Evolutionary conservation across 2,888 invertebrate species (phyloP), one percentile per base, ranked within the genome.

Genomic region (Chrysolina americana): DNA sequence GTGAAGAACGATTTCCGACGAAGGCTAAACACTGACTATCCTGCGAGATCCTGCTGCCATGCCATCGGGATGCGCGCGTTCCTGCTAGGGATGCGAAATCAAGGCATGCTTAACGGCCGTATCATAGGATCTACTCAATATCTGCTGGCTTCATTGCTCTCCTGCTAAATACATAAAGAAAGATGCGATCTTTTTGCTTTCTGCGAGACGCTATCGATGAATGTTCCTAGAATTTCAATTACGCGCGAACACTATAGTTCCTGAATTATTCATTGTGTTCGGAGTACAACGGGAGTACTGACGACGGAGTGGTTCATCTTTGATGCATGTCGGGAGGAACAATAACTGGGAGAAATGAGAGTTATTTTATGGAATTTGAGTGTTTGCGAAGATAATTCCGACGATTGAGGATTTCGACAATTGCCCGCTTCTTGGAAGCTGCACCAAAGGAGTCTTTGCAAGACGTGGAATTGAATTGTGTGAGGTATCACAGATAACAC

Each of bases 11-110:
- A 70, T 78, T 78, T 79, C 81, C 82, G 81, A 77, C 83, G 79
- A 83, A 80, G 80, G 82, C 80, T 82, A 81, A 83, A 84, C 84
- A 85, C 84, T 81, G 82, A 85, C 85, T 85, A 82, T 80, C 83
- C 81, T 81, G 82, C 80, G 75, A 79, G 79, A 79, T 83, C 79
- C 81, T 78, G 77, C 80, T 81, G 82, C 81, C 85, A 83, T 84
- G 84, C 85, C 82, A 83, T 76, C 76, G 80, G 81, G 83, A 83
- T 84, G 83, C 84, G 85, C 84, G 84, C 84, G 84, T 80, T 79
- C 76, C 83, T 78, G 79, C 79, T 78, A 75, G 81, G 81, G 83
- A 80, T 82, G 81, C 79, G 79, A 81, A 79, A 82, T 83, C 82
- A 82, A 83, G 83, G 83, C 82, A 81, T 82, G 83, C 79, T 79